A percentile compares a stretch with the other conserved stretches of the same genome.
These are phyloP conservation scores for Ephestia elutella DNA, from an alignment of 1,140 invertebrate species.

Conservation along the genomic window DNA sequence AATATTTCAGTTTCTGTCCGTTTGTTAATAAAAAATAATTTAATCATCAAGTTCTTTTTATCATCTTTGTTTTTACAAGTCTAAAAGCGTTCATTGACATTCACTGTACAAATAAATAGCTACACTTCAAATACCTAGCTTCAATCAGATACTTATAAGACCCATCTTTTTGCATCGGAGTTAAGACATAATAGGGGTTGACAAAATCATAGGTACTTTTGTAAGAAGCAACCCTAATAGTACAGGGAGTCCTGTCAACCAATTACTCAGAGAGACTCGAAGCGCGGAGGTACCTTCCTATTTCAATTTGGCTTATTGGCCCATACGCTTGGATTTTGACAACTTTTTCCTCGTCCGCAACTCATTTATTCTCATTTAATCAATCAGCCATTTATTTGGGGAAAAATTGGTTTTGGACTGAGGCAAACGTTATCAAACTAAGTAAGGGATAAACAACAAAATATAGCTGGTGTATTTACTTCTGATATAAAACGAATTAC, in stretches of 20 bases:
- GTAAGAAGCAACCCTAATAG: neutral
- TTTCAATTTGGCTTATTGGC: conserved; percentile 70
- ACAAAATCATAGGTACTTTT: neutral
- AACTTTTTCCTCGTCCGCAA: conserved; percentile 54
- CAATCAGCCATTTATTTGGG: conserved; percentile 27
- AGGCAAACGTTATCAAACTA: conserved; percentile 5
- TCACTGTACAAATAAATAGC: too few species aligned
- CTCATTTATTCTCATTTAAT: conserved; percentile 54
- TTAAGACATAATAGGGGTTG: too few species aligned
- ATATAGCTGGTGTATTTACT: too few species aligned
- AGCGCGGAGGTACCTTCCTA: conserved; percentile 35
- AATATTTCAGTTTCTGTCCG: too few species aligned
- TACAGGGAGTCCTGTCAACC: conserved; percentile 45
- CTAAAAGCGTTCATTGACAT: too few species aligned
- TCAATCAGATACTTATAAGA: too few species aligned
- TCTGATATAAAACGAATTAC: too few species aligned
- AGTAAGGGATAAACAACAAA: neutral
- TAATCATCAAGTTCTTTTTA: too few species aligned
- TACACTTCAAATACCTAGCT: too few species aligned
- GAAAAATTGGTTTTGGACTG: conserved; percentile 14
- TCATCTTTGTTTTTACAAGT: too few species aligned
- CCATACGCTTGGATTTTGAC: conserved; percentile 62
- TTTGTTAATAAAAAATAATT: too few species aligned
- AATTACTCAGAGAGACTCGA: conserved; percentile 66
- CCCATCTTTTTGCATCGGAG: too few species aligned